phyloP scores from a whole-genome alignment of 2,888 invertebrate genomes.

The Orchestes rusci region DNA sequence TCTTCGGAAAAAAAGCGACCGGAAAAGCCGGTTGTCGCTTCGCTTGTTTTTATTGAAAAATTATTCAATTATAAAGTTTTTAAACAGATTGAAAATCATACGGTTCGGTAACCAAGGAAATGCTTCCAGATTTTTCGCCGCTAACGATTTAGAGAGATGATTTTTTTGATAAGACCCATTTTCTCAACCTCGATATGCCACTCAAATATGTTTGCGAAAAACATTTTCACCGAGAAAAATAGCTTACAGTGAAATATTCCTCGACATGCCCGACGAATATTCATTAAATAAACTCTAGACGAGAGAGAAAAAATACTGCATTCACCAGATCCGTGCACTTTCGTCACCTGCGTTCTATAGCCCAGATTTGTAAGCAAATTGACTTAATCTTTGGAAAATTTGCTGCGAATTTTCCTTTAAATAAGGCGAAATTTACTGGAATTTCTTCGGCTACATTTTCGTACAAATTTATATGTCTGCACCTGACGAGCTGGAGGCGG shows the following conservation, averaged over 20 bases:
- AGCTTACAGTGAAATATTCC: background rate
- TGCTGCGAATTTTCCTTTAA: slow-evolving; percentile 25
- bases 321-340: slow-evolving; percentile 17
- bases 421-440: slow-evolving; percentile 22
- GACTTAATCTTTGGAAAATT: slow-evolving; percentile 37
- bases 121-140: slow-evolving; percentile 24
- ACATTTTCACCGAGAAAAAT: too few species aligned
- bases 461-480: slow-evolving; percentile 24
- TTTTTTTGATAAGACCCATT: too few species aligned
- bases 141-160: background rate
- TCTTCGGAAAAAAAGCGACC: slow-evolving; percentile 18
- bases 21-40: slow-evolving; percentile 30
- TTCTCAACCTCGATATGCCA: background rate
- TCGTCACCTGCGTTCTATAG: slow-evolving; percentile 26
- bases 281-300: background rate
- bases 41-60: slow-evolving; percentile 45
- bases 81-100: slow-evolving; percentile 44
- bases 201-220: too few species aligned
- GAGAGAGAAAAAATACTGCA: slow-evolving; percentile 7
- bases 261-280: background rate
- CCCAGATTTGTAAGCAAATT: slow-evolving; percentile 35
- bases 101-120: slow-evolving; percentile 37
- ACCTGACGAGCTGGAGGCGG: slow-evolving; percentile 19
- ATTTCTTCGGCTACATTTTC: slow-evolving; percentile 21
- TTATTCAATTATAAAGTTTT: slow-evolving; percentile 46